Conservation (phyloP, 2,888 invertebrate genomes). For the Heliconius erato region DNA sequence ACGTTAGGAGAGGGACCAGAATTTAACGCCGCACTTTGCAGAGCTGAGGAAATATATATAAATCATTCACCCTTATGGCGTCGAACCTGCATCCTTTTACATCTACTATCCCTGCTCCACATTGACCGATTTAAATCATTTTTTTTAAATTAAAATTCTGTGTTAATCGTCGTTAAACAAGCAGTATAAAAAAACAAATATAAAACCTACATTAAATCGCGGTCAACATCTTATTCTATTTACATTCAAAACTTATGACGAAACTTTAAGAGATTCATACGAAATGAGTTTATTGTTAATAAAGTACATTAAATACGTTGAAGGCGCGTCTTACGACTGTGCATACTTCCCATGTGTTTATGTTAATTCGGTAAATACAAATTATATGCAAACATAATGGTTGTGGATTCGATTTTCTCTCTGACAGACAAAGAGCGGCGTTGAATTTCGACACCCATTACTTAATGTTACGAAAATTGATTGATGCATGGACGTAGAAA, state of each 20-base stretch:
- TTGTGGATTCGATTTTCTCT: too few relatives aligned
- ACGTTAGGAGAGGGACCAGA: too few relatives aligned
- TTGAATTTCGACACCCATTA: not conserved
- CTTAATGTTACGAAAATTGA: not conserved
- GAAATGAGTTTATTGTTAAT: constrained; percentile 27
- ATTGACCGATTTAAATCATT: not conserved
- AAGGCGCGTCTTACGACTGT: constrained; percentile 6
- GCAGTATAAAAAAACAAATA: not conserved
- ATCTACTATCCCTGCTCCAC: too few relatives aligned
- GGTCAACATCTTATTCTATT: constrained; percentile 6
- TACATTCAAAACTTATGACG: not conserved
- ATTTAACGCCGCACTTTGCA: too few relatives aligned
- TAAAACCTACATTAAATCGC: not conserved
- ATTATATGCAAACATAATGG: too few relatives aligned
- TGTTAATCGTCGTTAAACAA: not conserved
- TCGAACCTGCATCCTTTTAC: too few relatives aligned
- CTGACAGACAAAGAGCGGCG: not conserved
- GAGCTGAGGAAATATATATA: too few relatives aligned
- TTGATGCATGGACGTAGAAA: too few relatives aligned
- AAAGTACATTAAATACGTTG: constrained; percentile 16
- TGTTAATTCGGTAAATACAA: not conserved
- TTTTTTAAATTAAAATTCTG: not conserved
- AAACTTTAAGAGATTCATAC: constrained; percentile 21
- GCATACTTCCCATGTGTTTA: constrained; percentile 8
- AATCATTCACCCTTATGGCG: too few relatives aligned